A percentile compares a stretch with the other conserved stretches of the same genome.
Evolutionary conservation across 2,888 invertebrate genomes (phyloP).

Genomic region (Sphaerophoria rueppellii): DNA sequence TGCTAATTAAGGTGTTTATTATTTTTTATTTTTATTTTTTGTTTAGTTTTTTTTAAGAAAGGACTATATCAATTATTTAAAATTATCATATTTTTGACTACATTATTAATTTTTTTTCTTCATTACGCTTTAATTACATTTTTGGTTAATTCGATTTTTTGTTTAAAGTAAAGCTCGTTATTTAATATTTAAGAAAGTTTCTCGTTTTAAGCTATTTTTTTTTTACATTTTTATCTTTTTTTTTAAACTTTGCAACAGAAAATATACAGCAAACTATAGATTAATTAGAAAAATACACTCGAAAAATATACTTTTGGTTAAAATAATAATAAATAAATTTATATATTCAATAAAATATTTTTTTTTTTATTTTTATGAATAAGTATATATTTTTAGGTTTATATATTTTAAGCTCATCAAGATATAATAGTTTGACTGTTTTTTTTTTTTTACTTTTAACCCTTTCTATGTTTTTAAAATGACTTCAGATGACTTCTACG

Average conservation of each 20-base stretch:
- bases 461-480: slow-evolving; percentile 41
- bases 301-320: slow-evolving; percentile 59
- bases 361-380: slow-evolving; percentile 51
- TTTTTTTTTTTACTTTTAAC: no score
- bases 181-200: slow-evolving; percentile 18
- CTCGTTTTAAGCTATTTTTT: slow-evolving; percentile 58
- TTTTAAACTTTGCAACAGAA: slow-evolving; percentile 63
- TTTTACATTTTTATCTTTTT: slow-evolving; percentile 42
- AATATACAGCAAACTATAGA: slow-evolving; percentile 60
- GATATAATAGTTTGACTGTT: slow-evolving; percentile 67
- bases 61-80: slow-evolving; percentile 47
- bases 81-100: slow-evolving; percentile 41
- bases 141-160: slow-evolving; percentile 64
- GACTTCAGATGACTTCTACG: slow-evolving; percentile 42
- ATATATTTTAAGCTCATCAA: slow-evolving; percentile 55
- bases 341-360: slow-evolving; percentile 35
- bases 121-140: slow-evolving; percentile 48
- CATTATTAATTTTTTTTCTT: slow-evolving; percentile 19
- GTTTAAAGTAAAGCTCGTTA: slow-evolving; percentile 61
- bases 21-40: slow-evolving; percentile 10
- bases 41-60: slow-evolving; percentile 45
- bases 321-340: slow-evolving; percentile 58
- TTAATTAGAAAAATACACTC: slow-evolving; percentile 69
- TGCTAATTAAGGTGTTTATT: slow-evolving; percentile 59
- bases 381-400: slow-evolving; percentile 50